These are phyloP conservation scores for Antrozous pallidus DNA, from an alignment of 2,797 vertebrate genomes.

Conservation along the genomic window DNA sequence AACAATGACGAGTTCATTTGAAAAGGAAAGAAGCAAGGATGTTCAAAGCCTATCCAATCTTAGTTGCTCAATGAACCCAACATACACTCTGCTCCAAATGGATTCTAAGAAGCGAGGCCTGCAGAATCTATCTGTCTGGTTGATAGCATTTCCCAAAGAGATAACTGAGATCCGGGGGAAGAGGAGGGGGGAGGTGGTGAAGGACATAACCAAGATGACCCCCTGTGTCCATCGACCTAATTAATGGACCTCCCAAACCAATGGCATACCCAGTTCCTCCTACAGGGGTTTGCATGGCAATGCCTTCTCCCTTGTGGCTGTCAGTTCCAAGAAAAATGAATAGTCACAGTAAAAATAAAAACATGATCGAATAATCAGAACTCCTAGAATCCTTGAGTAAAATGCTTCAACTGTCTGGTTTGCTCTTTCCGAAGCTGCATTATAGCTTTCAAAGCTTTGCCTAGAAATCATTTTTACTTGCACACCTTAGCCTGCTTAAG, in stretches of 20 bases:
- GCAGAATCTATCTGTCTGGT: not conserved
- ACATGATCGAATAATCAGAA: conserved; percentile 64
- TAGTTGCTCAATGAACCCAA: not conserved
- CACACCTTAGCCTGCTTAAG: conserved; percentile 77
- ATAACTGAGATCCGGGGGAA: not conserved
- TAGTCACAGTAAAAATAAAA: conserved; percentile 60
- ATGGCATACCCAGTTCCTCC: not conserved
- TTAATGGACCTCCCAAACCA: not conserved
- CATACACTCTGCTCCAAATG: not conserved
- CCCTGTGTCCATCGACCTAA: not conserved
- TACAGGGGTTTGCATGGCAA: conserved; percentile 36
- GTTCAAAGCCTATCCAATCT: not conserved
- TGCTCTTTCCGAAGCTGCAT: conserved; percentile 77
- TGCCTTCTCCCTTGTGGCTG: conserved; percentile 59
- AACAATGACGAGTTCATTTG: not conserved
- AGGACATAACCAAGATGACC: not conserved
- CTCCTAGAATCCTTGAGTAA: conserved; percentile 35
- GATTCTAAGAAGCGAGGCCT: not conserved
- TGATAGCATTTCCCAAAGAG: not conserved
- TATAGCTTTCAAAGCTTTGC: conserved; percentile 73
- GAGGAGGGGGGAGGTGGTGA: not conserved
- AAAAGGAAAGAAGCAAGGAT: not conserved
- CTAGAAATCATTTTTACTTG: conserved; percentile 76
- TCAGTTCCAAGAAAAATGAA: conserved; percentile 66
- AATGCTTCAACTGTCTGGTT: conserved; percentile 68